Conservation (phyloP, 35 echinoderm and acorn worm genomes). For the Anneissia japonica region DNA sequence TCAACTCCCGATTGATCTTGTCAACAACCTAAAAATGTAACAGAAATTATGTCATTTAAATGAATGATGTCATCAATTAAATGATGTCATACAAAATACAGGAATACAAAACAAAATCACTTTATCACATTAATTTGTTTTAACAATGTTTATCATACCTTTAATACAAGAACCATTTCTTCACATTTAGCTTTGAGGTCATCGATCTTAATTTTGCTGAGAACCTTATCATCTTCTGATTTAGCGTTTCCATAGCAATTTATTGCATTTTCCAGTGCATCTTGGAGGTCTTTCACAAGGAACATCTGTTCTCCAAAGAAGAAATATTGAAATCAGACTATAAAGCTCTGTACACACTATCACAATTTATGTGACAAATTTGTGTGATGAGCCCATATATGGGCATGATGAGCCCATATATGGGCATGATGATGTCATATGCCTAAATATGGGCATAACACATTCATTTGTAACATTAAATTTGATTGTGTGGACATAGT, state of each 20-base stretch:
- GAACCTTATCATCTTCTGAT: constrained; percentile 27
- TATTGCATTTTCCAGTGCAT: constrained; percentile 78
- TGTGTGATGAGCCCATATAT: no score
- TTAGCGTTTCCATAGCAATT: constrained; percentile 23
- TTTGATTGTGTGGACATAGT: no score
- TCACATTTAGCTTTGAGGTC: constrained; percentile 77
- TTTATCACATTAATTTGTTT: neutral
- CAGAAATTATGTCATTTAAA: no score
- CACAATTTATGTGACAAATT: no score
- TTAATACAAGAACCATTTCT: constrained; percentile 85
- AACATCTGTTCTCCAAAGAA: constrained; percentile 12
- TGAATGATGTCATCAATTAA: no score
- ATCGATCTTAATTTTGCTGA: constrained; percentile 45
- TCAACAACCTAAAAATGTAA: constrained; percentile 85
- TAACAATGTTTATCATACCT: constrained; percentile 28
- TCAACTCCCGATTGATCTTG: constrained; percentile 79
- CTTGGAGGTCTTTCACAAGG: constrained; percentile 56
- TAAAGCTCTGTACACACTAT: no score
- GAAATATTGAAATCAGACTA: no score
- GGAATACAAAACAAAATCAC: neutral
- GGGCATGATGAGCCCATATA: no score
- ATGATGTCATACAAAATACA: no score
- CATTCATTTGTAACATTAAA: no score
- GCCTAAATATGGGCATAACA: no score
- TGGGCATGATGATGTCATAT: no score